phyloP scores from a whole-genome alignment of 2,888 invertebrate species.

The Lycocerus yunnanus region DNA sequence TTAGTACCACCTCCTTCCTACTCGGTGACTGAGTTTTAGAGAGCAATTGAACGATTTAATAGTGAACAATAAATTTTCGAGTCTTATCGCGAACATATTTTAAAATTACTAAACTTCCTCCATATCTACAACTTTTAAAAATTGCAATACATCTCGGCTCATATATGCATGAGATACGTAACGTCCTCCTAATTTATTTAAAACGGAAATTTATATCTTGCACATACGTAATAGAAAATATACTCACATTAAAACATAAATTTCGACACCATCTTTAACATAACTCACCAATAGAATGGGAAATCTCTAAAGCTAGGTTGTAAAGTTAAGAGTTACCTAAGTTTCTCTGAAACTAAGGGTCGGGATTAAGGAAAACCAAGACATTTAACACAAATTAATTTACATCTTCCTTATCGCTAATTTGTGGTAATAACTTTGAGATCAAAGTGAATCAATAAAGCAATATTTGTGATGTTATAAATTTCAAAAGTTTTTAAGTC shows the following conservation, averaged over 20 bases:
- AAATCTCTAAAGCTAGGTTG: not conserved
- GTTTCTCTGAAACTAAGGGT: not conserved
- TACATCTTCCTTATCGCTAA: not conserved
- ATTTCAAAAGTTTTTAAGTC: not conserved
- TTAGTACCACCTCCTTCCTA: not conserved
- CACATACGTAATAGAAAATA: not conserved
- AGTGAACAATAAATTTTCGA: not conserved
- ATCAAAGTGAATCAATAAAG: not conserved
- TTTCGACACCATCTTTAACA: not conserved
- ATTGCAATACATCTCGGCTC: not conserved
- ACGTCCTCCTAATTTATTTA: not conserved
- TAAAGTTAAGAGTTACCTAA: not conserved
- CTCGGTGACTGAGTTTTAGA: not conserved
- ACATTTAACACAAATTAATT: not conserved
- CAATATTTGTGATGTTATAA: not conserved
- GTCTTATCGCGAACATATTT: not conserved
- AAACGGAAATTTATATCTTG: not conserved
- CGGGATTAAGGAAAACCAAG: not conserved
- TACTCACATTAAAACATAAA: not conserved
- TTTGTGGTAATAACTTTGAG: not conserved
- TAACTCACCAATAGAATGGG: not conserved
- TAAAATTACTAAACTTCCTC: not conserved
- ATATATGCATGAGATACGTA: not conserved
- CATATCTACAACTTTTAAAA: not conserved
- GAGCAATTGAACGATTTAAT: not conserved